Conservation (phyloP, 2,888 invertebrate genomes). For the Achlya flavicornis region DNA sequence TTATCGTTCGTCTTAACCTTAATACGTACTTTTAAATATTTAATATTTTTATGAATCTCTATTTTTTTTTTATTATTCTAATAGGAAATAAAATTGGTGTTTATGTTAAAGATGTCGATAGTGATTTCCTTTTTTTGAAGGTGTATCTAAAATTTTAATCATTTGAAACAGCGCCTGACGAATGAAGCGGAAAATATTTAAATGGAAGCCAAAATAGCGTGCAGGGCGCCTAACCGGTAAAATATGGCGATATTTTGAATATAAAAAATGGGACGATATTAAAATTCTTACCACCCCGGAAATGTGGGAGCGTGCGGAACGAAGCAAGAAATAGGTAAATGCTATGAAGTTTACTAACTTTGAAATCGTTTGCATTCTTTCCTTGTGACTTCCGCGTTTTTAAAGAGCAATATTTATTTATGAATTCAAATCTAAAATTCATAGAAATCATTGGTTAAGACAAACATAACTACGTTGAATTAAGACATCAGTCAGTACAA, state of each 20-base stretch:
- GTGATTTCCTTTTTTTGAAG: constrained; percentile 29
- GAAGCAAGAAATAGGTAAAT: constrained; percentile 55
- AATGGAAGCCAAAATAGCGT: constrained; percentile 80
- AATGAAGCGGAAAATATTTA: constrained; percentile 82
- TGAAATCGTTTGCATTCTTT: constrained; percentile 56
- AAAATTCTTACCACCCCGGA: constrained; percentile 70
- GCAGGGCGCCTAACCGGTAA: constrained; percentile 65
- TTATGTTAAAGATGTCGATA: neutral
- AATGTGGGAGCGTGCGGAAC: constrained; percentile 66
- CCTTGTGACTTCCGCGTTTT: constrained; percentile 34
- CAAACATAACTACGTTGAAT: no score
- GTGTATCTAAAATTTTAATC: constrained; percentile 70
- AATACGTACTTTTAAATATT: neutral
- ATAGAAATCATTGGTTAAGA: neutral
- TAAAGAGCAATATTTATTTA: neutral
- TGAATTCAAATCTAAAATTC: no score
- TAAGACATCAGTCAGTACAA: constrained; percentile 22
- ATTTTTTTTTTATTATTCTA: neutral
- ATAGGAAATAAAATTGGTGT: neutral
- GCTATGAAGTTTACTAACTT: constrained; percentile 59
- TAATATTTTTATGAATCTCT: neutral
- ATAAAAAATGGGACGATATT: constrained; percentile 62
- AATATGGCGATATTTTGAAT: constrained; percentile 72
- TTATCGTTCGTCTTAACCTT: neutral
- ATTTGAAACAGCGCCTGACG: constrained; percentile 74